Conservation (phyloP, 2,113 vertebrate species). For the Solenodon paradoxus region DNA sequence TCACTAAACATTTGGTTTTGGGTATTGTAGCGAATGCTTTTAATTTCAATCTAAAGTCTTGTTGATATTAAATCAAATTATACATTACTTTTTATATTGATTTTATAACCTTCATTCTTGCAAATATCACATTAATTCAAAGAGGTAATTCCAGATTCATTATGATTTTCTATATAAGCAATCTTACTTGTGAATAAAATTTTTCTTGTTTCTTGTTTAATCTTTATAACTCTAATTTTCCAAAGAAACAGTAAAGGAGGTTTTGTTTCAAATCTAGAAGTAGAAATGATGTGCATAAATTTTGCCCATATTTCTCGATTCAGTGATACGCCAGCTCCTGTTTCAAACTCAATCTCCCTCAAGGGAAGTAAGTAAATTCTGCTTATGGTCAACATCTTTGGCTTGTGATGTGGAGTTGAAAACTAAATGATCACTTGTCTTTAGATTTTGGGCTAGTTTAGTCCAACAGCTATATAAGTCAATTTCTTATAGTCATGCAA, state of each 20-base stretch:
- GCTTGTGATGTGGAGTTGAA: accelerated
- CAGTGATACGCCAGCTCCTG: not conserved
- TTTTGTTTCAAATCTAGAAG: not conserved
- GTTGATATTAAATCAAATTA: not conserved
- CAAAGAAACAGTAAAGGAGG: not conserved
- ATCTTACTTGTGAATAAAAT: not conserved
- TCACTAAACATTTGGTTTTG: not conserved
- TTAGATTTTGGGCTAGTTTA: not conserved
- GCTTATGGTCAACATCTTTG: no score
- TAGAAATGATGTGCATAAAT: not conserved
- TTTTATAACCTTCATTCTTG: not conserved
- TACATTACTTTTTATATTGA: not conserved
- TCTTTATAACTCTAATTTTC: not conserved
- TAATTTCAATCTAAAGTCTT: not conserved
- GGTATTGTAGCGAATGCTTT: not conserved
- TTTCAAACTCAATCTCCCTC: not conserved
- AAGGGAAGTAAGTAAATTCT: not conserved
- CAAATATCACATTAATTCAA: not conserved
- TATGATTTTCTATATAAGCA: not conserved
- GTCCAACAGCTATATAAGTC: not conserved
- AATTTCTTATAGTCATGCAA: not conserved
- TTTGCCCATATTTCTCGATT: not conserved
- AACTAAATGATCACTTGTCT: not conserved
- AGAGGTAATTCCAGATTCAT: not conserved
- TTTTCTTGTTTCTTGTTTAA: not conserved